phyloP scores from a whole-genome alignment of 2,797 vertebrate genomes.

The Loris lydekkerianus region DNA sequence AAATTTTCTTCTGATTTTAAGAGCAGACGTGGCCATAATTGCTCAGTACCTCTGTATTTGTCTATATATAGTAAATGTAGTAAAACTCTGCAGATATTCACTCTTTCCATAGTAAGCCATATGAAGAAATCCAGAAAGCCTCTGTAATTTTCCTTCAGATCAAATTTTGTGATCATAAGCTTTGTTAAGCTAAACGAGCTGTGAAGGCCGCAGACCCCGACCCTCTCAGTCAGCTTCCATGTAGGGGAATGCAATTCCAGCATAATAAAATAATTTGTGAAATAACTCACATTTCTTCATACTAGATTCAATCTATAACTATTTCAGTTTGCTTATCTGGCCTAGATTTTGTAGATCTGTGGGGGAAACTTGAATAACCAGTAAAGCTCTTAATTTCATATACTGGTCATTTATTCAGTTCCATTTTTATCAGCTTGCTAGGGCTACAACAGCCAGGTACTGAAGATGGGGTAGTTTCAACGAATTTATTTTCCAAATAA shows the following conservation, averaged over 20 bases:
- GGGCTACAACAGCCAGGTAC: not conserved
- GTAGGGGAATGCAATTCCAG: not conserved
- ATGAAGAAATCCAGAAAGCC: not conserved
- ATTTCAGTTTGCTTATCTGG: not conserved
- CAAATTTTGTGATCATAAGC: not conserved
- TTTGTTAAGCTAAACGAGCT: not conserved
- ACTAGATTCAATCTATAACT: not conserved
- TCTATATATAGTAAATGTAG: not conserved
- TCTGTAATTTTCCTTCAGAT: not conserved
- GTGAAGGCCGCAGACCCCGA: not conserved
- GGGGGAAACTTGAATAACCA: not conserved
- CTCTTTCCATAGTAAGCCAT: not conserved
- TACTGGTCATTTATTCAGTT: not conserved
- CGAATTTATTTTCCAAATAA: not conserved
- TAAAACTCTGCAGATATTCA: constrained; percentile 18
- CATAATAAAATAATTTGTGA: constrained; percentile 19
- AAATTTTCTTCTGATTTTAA: constrained; percentile 20
- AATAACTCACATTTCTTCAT: constrained; percentile 18
- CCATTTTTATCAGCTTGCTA: not conserved
- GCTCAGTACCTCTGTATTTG: not conserved
- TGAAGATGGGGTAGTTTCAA: not conserved
- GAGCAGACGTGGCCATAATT: not conserved
- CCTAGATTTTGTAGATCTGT: constrained; percentile 38
- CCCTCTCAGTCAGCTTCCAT: not conserved
- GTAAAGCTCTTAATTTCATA: constrained; percentile 15